These are phyloP conservation scores for Diorhabda carinulata DNA, from an alignment of 1,140 invertebrate genomes.

Conservation along the genomic window DNA sequence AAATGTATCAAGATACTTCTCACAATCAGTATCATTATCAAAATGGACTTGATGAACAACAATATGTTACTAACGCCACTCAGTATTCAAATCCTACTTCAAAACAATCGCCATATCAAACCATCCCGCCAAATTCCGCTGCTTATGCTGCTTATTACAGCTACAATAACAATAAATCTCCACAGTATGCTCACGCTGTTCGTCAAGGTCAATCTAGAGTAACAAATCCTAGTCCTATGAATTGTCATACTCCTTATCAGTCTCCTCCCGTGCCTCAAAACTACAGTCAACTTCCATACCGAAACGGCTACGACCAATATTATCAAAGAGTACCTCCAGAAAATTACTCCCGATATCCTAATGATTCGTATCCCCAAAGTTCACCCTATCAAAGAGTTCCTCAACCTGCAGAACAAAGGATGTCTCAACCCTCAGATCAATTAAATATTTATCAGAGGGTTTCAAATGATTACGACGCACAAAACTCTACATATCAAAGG, in stretches of 20 bases:
- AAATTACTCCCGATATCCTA: slow-evolving; percentile 24
- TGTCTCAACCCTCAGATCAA: slow-evolving; percentile 15
- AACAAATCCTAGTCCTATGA: slow-evolving; percentile 25
- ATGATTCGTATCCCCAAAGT: neutral
- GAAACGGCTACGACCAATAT: neutral
- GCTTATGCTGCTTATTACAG: slow-evolving; percentile 22
- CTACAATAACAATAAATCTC: neutral
- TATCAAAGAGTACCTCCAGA: slow-evolving; percentile 27
- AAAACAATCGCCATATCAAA: slow-evolving; percentile 33
- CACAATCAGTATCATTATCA: slow-evolving; percentile 1
- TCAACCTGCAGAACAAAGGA: slow-evolving; percentile 15
- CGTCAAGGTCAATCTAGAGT: slow-evolving; percentile 23
- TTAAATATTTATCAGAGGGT: slow-evolving; percentile 39
- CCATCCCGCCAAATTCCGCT: slow-evolving; percentile 28
- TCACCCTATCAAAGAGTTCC: slow-evolving; percentile 42
- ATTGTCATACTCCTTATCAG: slow-evolving; percentile 27
- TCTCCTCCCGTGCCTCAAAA: slow-evolving; percentile 35
- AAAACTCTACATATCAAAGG: neutral
- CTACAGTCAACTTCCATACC: slow-evolving; percentile 25
- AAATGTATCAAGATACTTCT: neutral
- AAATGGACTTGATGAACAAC: neutral
- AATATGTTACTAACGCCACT: neutral
- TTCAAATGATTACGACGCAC: slow-evolving; percentile 18
- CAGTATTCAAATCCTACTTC: slow-evolving; percentile 1
- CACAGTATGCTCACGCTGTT: slow-evolving; percentile 4